A percentile compares a stretch with the other conserved stretches of the same genome.
Evolutionary conservation across 1,140 invertebrate genomes (phyloP).

Genomic region (Scaptomyza hsui): DNA sequence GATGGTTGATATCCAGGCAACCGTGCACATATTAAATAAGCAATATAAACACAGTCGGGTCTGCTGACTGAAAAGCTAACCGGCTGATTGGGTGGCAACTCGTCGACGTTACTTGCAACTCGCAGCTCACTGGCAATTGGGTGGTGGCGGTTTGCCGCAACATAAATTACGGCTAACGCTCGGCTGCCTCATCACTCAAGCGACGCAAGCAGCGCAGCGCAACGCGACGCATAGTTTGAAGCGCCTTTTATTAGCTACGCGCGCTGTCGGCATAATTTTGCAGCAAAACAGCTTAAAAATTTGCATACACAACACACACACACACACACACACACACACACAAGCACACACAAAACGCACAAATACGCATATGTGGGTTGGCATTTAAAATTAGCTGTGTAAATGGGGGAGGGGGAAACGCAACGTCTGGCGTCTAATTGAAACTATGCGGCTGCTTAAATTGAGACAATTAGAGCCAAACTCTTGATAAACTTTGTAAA

Average conservation of each 20-base stretch:
- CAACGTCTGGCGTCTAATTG: slow-evolving; percentile 66
- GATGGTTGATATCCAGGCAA: slow-evolving; percentile 56
- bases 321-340: slow-evolving; percentile 1
- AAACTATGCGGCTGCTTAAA: slow-evolving; percentile 75
- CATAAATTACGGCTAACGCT: slow-evolving; percentile 79
- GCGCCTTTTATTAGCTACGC: slow-evolving; percentile 77
- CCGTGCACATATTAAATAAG: slow-evolving; percentile 80
- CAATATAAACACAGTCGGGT: slow-evolving; percentile 66
- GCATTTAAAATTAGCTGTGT: slow-evolving; percentile 10
- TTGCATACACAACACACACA: slow-evolving; percentile 54
- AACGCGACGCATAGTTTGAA: slow-evolving; percentile 66
- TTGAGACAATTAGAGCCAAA: slow-evolving; percentile 65
- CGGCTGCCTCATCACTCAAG: slow-evolving; percentile 77
- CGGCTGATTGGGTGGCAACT: slow-evolving; percentile 41
- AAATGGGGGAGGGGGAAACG: background rate
- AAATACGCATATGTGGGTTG: slow-evolving; percentile 21
- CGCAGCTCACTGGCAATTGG: slow-evolving; percentile 1
- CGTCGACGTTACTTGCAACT: background rate
- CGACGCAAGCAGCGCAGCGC: slow-evolving; percentile 40
- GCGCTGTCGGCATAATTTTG: slow-evolving; percentile 68
- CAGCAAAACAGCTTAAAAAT: slow-evolving; percentile 76
- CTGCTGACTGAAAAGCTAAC: slow-evolving; percentile 57
- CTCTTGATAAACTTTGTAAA: slow-evolving; percentile 2
- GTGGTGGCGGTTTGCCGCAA: slow-evolving; percentile 64
- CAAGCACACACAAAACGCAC: slow-evolving; percentile 1